Conservation (phyloP, 2,888 invertebrate genomes). For the Troides oblongomaculatus region DNA sequence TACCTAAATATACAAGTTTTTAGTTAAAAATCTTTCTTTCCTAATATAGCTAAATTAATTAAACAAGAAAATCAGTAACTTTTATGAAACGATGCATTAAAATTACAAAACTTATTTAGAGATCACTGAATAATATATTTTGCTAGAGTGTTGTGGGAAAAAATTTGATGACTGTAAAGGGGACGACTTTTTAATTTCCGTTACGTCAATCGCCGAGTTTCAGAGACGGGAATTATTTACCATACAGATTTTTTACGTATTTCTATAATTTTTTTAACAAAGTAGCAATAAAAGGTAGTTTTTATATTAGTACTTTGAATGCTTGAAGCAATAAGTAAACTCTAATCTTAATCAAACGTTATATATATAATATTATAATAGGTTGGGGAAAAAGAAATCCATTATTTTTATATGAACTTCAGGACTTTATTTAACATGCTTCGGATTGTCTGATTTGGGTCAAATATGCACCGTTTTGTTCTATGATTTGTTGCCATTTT, state of each 20-base stretch:
- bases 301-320: too few relatives aligned
- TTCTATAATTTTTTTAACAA: not conserved
- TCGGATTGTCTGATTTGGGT: too few relatives aligned
- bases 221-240: conserved; percentile 70
- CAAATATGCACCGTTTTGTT: too few relatives aligned
- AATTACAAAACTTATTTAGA: not conserved
- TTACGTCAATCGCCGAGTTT: conserved; percentile 77
- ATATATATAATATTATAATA: not conserved
- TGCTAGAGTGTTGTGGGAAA: conserved; percentile 40
- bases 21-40: conserved; percentile 25
- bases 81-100: not conserved
- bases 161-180: conserved; percentile 47
- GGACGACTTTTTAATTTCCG: conserved; percentile 74
- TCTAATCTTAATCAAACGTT: too few relatives aligned
- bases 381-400: too few relatives aligned
- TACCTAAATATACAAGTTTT: conserved; percentile 48
- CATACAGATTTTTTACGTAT: conserved; percentile 37
- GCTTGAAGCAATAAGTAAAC: too few relatives aligned
- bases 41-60: too few relatives aligned
- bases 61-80: too few relatives aligned
- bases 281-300: too few relatives aligned
- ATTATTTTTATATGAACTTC: too few relatives aligned
- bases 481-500: too few relatives aligned
- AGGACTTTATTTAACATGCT: too few relatives aligned
- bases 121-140: conserved; percentile 2